Percentiles rank a stretch among this genome's conserved stretches.
These are phyloP conservation scores for Bicyclus anynana DNA, from an alignment of 1,140 invertebrate species.

Conservation along the genomic window DNA sequence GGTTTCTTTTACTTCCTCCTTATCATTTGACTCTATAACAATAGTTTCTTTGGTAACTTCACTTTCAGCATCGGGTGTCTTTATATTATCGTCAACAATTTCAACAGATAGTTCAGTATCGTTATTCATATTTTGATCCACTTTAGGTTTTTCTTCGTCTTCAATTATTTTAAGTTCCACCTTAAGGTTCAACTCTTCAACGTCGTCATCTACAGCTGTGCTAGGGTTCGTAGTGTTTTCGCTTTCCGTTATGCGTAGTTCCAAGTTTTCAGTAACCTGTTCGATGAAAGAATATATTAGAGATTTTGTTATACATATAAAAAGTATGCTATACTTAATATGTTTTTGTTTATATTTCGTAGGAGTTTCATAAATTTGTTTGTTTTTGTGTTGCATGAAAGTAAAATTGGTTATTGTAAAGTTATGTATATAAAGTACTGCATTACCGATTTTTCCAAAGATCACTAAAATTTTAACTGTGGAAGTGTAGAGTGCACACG, in stretches of 20 bases:
- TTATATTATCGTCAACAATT: slow-evolving; percentile 13
- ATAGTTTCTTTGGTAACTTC: slow-evolving; percentile 17
- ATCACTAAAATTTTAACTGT: no score
- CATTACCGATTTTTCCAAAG: no score
- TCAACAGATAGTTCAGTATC: slow-evolving; percentile 5
- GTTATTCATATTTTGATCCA: background rate
- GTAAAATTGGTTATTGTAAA: no score
- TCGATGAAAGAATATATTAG: background rate
- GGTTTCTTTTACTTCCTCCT: slow-evolving; percentile 24
- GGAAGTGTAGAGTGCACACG: no score
- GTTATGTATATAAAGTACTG: no score
- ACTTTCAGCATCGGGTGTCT: background rate
- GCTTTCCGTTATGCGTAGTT: slow-evolving; percentile 45
- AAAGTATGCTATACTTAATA: no score
- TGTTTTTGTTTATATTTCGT: no score
- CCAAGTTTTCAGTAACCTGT: slow-evolving; percentile 41
- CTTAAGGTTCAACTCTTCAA: slow-evolving; percentile 61
- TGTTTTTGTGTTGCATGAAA: no score
- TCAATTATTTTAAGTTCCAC: slow-evolving; percentile 74
- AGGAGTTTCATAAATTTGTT: no score
- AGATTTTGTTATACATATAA: no score
- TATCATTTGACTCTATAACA: slow-evolving; percentile 5
- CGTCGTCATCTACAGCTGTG: slow-evolving; percentile 44
- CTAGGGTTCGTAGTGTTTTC: slow-evolving; percentile 34
- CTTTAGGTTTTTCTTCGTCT: slow-evolving; percentile 46